phyloP scores from a whole-genome alignment of 2,797 vertebrate species.

The Glyptemys insculpta region DNA sequence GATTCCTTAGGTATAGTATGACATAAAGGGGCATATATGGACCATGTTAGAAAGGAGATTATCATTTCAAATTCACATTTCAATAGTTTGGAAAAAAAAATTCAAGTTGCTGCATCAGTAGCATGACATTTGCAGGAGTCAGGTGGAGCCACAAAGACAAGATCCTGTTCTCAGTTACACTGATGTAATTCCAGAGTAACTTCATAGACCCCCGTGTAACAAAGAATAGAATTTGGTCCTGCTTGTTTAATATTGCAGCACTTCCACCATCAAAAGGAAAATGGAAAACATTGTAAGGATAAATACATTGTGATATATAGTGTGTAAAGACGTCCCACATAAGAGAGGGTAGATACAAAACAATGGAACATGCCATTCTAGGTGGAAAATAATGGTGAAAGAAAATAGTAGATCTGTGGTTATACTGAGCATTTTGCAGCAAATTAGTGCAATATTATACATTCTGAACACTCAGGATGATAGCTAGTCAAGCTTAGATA shows the following conservation, averaged over 20 bases:
- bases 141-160: slow-evolving; percentile 9
- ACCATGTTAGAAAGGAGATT: background rate
- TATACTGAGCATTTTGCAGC: background rate
- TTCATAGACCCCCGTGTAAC: slow-evolving; percentile 18
- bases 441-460: background rate
- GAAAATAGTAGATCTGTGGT: background rate
- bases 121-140: background rate
- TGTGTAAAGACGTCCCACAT: slow-evolving; percentile 25
- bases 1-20: background rate
- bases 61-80: background rate
- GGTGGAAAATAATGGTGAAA: slow-evolving; percentile 34
- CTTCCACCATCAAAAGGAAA: slow-evolving; percentile 34
- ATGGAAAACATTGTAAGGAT: slow-evolving; percentile 18
- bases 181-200: slow-evolving; percentile 1
- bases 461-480: background rate
- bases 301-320: slow-evolving; percentile 24
- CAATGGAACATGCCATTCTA: background rate
- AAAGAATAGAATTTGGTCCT: background rate
- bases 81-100: background rate
- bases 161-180: background rate
- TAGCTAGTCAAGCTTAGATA: slow-evolving; percentile 21
- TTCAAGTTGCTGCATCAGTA: background rate
- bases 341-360: background rate
- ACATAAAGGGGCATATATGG: background rate
- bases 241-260: slow-evolving; percentile 1